A percentile compares a stretch with the other conserved stretches of the same genome.
Evolutionary conservation across 2,797 vertebrate genomes (phyloP).

Genomic region (Danio aesculapii): DNA sequence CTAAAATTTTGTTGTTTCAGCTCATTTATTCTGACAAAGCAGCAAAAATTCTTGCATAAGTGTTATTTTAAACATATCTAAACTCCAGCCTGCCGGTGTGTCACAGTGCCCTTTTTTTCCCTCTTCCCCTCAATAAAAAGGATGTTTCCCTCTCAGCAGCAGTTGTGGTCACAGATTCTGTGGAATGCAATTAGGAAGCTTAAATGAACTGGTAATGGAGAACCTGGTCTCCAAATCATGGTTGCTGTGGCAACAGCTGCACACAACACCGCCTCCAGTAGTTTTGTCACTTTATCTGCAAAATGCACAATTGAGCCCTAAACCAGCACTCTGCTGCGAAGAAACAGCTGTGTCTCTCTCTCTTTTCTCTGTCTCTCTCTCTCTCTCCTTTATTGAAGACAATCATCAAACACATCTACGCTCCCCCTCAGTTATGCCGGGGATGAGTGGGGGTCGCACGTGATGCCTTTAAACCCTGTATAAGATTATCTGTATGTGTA

Average conservation of each 20-base stretch:
- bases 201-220: slow-evolving; percentile 99
- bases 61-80: slow-evolving; percentile 21
- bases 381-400: slow-evolving; percentile 42
- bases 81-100: slow-evolving; percentile 33
- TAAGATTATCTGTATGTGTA: slow-evolving; percentile 51
- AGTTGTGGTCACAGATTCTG: slow-evolving; percentile 95
- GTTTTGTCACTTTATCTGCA: slow-evolving; percentile 99
- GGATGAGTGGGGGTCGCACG: slow-evolving; percentile 66
- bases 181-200: slow-evolving; percentile 99
- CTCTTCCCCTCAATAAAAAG: slow-evolving; percentile 31
- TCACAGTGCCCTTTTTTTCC: slow-evolving; percentile 26
- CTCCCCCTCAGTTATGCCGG: slow-evolving; percentile 78
- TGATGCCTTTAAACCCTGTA: slow-evolving; percentile 64
- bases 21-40: neutral
- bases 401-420: slow-evolving; percentile 73
- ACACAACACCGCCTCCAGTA: slow-evolving; percentile 99
- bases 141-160: slow-evolving; percentile 83
- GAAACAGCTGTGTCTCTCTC: slow-evolving; percentile 55
- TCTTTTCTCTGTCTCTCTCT: slow-evolving; percentile 27
- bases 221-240: slow-evolving; percentile 95
- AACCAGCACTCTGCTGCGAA: slow-evolving; percentile 85
- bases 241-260: slow-evolving; percentile 97
- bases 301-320: slow-evolving; percentile 99
- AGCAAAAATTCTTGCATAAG: neutral
- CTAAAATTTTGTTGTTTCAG: neutral